These are phyloP conservation scores for Martes martes DNA, from an alignment of 2,113 vertebrate species.

Conservation along the genomic window DNA sequence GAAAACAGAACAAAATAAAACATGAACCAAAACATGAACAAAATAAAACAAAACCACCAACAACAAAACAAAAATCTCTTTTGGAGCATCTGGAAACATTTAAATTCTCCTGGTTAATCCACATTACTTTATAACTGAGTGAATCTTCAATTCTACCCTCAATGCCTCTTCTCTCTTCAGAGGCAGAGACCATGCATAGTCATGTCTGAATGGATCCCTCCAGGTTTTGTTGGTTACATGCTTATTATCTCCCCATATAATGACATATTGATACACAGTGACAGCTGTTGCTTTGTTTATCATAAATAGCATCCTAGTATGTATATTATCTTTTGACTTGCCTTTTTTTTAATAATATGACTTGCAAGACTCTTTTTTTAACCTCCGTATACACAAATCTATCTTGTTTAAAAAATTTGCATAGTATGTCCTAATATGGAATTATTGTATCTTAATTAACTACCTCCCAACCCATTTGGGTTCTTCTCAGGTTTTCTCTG, in stretches of 20 bases:
- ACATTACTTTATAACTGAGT: background rate
- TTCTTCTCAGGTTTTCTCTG: background rate
- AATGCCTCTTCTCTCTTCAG: background rate
- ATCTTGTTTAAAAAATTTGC: background rate
- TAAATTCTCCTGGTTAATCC: background rate
- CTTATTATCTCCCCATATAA: background rate
- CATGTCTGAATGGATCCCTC: background rate
- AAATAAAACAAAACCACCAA: background rate
- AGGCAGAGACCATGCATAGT: rapidly evolving
- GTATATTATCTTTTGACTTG: background rate
- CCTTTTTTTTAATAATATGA: background rate
- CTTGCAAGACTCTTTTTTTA: background rate
- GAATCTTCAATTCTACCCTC: background rate
- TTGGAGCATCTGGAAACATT: background rate
- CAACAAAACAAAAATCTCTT: background rate
- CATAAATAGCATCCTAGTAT: background rate
- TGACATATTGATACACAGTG: background rate
- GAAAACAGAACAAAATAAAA: background rate
- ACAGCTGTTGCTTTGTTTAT: background rate
- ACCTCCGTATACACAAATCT: background rate
- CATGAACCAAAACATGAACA: background rate
- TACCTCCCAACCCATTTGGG: background rate
- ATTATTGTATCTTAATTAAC: background rate
- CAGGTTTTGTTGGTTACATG: background rate
- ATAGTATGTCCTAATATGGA: background rate